Evolutionary conservation across 1,140 invertebrate genomes (phyloP), one percentile per base, ranked within the genome.

Genomic region (Macrobrachium rosenbergii): DNA sequence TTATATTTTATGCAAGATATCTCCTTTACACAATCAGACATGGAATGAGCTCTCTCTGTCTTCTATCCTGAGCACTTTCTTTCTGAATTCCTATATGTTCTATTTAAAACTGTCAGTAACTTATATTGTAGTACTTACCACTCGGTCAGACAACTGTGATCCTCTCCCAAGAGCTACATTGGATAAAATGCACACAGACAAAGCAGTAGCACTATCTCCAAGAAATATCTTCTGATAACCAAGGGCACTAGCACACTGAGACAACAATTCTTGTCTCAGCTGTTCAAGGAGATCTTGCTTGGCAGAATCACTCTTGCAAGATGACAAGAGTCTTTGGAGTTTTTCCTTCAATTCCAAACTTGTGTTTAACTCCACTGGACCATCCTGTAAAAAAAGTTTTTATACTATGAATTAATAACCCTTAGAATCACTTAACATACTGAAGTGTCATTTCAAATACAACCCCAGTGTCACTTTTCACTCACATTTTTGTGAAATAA

Each of bases 111-210:
- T 17, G 59, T 21, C 21, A 21, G 12, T 19, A n/a, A 17, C 11
- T 60, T 58, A 60, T 19, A 23, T 37, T 60, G 21, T 43, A 5
- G 43, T 77, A 84, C 83, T 69, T 43, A 86, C 83, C 76, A 86
- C 77, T 86, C 59, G 28, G 2, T 52, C 63, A 59, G 83, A 52
- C 23, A 86, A 77, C 63, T 86, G 77, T 14, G 83, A 86, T 14
- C 83, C 83, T 52, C 83, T 79, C 60, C 83, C 83, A n/a, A 86
- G 6, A 43, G 83, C 83, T 6, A 86, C 83, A 62, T 79, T 60
- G 43, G 76, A 79, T 52, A 86, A 17, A 58, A 80, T 80, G 21
- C 16, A 19, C 14, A 80, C 28, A 58, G 77, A 86, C 67, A 79
- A 60, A 37, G 43, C 62, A 17, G 83, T 80, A 7, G 76, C 76